Evolutionary conservation across 2,888 invertebrate genomes (phyloP), one percentile per base, ranked within the genome.

Genomic region (Rotaria macrura): DNA sequence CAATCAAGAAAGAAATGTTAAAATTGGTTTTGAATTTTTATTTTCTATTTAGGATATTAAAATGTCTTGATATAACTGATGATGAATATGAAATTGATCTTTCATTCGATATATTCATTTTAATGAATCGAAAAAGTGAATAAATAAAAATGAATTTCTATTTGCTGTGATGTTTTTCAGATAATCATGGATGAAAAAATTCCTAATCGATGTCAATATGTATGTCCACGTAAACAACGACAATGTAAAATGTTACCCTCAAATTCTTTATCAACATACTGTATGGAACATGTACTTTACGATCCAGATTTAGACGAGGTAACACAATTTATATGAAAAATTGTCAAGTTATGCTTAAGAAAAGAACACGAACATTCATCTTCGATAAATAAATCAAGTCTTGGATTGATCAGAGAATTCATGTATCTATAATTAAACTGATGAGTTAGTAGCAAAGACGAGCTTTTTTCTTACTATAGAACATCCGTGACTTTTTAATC

Each of bases 171-270:
- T n/a, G n/a, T n/a, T 0, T 43, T 43, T 23, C 25, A 79, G 43
- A 79, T 43, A 40, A 79, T 79, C 25, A 40, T n/a, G 3, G 79
- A 43, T 6, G 79, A 79, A 79, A 25, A 20, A 12, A 43, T 38
- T 79, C 79, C n/a, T 43, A 43, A 25, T n/a, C 74, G 55, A n/a
- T 86, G 86, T 38, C 54, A 54, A 29, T 84, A 86, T 49, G 25
- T 84, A 34, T 86, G 86, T 38, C 72, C 74, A 79, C 84, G 84
- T 74, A 86, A 86, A 84, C 84, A 84, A 38, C 72, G 86, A 7
- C 84, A 84, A 57, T 86, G 86, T 43, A 84, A 74, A 83, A 57
- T 86, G 12, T 47, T 17, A 34, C 72, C 86, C 0, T 47, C 84
- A 0, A 79, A 23, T 47, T 34, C 47, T 49, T 29, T 47, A 34